Base-by-base conservation (phyloP, 2,113 vertebrate species). In the Fregetta grallaria region DNA sequence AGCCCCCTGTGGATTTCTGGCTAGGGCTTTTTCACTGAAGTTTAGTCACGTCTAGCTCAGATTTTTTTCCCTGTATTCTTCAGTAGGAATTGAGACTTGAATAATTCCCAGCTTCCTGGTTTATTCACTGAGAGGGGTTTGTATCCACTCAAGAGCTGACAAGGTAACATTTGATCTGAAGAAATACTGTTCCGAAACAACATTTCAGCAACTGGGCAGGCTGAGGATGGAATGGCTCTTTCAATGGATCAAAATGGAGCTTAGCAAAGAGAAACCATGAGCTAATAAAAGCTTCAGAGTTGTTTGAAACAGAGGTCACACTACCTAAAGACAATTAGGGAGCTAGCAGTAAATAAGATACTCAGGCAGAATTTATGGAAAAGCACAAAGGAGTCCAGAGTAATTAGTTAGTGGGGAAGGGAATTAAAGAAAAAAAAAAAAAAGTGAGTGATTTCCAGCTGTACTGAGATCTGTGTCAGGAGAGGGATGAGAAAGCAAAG, bases 251-350 rank as follows among this genome's bases (percentile, higher is more conserved):
- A 95, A 95, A 94, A 29, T 4, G 0, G 52, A 53, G 66, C 80
- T 90, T 8, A 49, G 79, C 45, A 76, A 68, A 91, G 78, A 86
- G 56, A 66, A 77, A 66, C 40, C 42, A 72, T 1, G 29, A 90
- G 85, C 52, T 20, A 77, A 71, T 44, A 82, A 89, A 86, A 88
- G 75, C 90, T 70, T 58, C 53, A 16, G 83, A 92, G 59, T 3
- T 52, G 62, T 75, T 50, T 91, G 87, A 86, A 95, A 44, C 38
- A 75, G 68, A 79, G 88, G 92, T 87, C 91, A 74, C 0, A 0
- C 66, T 58, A 71, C 86, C 84, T 90, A 75, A 90, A 78, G 44
- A 89, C 91, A 94, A 96, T 94, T 89, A 94, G 55, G 17, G 72
- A 96, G 62, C 18, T 29, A 89, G 75, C 55, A 68, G 89, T 94